A percentile compares a stretch with the other conserved stretches of the same genome.
phyloP scores from a whole-genome alignment of 2,888 invertebrate species.

The Octonoba sinensis region DNA sequence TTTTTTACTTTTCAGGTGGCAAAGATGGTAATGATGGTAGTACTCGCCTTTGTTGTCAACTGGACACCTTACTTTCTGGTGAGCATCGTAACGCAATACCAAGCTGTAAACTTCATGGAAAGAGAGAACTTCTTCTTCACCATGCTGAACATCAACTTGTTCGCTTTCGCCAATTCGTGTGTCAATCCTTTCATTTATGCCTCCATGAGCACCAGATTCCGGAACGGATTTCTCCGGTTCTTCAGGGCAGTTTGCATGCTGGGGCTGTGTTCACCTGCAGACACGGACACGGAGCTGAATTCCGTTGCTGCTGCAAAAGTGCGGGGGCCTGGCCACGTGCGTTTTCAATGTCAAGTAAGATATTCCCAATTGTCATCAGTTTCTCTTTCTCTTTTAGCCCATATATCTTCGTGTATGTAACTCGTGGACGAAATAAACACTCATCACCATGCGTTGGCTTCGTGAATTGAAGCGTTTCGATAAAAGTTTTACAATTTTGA shows the following conservation, averaged over 20 bases:
- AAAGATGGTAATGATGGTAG: constrained; percentile 73
- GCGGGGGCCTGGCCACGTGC: neutral
- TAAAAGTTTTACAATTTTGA: no score
- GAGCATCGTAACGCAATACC: constrained; percentile 71
- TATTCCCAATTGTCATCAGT: no score
- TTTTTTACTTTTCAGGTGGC: constrained; percentile 70
- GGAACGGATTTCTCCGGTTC: constrained; percentile 69
- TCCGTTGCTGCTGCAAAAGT: neutral
- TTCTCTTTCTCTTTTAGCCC: no score
- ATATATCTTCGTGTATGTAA: no score
- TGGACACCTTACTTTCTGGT: constrained; percentile 74
- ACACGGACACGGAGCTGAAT: neutral
- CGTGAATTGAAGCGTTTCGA: no score
- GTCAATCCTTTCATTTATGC: constrained; percentile 73
- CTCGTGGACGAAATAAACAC: no score
- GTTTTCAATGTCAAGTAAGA: constrained; percentile 37
- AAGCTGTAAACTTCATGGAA: constrained; percentile 70
- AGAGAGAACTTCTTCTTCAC: constrained; percentile 72
- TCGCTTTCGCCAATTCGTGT: constrained; percentile 73
- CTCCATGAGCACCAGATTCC: constrained; percentile 72
- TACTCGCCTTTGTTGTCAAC: constrained; percentile 71
- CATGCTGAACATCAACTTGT: constrained; percentile 72
- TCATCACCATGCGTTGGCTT: no score
- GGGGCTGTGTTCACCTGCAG: neutral
- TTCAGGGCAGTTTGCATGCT: constrained; percentile 49